phyloP scores from a whole-genome alignment of 2,113 vertebrate genomes.

The Argyrosomus japonicus region DNA sequence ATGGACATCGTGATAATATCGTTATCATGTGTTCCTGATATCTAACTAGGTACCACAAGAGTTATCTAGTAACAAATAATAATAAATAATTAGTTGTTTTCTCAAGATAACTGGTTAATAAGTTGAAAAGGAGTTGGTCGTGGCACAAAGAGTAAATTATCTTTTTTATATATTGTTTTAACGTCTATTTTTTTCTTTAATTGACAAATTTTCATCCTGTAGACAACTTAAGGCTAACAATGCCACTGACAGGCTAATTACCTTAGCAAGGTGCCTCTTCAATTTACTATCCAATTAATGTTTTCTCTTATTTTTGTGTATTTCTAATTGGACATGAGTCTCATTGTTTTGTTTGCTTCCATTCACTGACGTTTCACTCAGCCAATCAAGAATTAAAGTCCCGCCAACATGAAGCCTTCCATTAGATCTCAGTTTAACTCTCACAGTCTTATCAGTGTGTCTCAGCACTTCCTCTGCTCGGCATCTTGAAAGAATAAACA shows the following conservation, averaged over 20 bases:
- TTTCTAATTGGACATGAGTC: neutral
- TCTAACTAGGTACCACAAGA: too few relatives aligned
- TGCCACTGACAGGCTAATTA: neutral
- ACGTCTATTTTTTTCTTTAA: neutral
- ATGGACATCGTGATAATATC: too few relatives aligned
- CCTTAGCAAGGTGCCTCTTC: neutral
- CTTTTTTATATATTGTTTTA: too few relatives aligned
- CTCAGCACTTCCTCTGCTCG: slow-evolving; percentile 36
- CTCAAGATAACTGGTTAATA: neutral
- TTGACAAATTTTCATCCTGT: neutral
- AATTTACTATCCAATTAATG: neutral
- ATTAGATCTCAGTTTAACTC: neutral
- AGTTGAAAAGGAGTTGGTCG: neutral
- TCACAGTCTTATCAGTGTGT: slow-evolving; percentile 13
- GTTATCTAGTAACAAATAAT: too few relatives aligned
- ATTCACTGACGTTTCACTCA: neutral
- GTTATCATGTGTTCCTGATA: too few relatives aligned
- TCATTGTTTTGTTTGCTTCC: neutral
- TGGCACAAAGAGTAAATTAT: too few relatives aligned
- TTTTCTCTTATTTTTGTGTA: neutral
- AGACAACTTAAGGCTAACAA: neutral
- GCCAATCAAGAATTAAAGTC: neutral
- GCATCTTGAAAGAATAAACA: slow-evolving; percentile 9
- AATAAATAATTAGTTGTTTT: neutral
- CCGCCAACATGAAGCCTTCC: neutral